Percentiles rank a stretch among this genome's conserved stretches.
These are phyloP conservation scores for Cephalopterus ornatus DNA, from an alignment of 2,113 vertebrate genomes.

Conservation along the genomic window DNA sequence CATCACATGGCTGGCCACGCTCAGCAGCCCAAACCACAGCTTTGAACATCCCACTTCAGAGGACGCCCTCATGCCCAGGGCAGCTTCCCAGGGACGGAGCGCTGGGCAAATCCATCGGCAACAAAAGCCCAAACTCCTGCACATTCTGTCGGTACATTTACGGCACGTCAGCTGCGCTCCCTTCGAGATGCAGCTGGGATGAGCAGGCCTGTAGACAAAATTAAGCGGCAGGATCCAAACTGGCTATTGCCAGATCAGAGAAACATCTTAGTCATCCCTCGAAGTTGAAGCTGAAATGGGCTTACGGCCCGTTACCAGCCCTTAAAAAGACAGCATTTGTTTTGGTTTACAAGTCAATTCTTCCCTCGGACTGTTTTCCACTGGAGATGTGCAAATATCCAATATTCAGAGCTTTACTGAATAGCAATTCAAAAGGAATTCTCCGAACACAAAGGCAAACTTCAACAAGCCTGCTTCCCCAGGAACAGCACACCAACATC, in stretches of 20 bases:
- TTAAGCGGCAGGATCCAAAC: not conserved
- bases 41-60: not conserved
- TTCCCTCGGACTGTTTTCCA: not conserved
- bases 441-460: not conserved
- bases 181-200: not conserved
- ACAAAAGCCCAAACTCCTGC: not conserved
- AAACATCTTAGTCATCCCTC: constrained; percentile 1
- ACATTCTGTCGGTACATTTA: fast-evolving
- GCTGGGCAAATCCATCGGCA: not conserved
- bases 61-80: not conserved
- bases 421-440: not conserved
- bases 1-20: not conserved
- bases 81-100: fast-evolving
- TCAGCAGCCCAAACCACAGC: not conserved
- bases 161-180: not conserved
- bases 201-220: not conserved
- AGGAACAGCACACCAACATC: not conserved
- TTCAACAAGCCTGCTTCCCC: not conserved
- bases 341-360: not conserved
- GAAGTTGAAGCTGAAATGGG: not conserved
- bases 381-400: not conserved
- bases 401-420: not conserved
- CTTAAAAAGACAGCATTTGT: not conserved
- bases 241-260: not conserved
- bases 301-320: not conserved